A percentile compares a stretch with the other conserved stretches of the same genome.
phyloP scores from a whole-genome alignment of 2,888 invertebrate genomes.

The Ctena decussata region DNA sequence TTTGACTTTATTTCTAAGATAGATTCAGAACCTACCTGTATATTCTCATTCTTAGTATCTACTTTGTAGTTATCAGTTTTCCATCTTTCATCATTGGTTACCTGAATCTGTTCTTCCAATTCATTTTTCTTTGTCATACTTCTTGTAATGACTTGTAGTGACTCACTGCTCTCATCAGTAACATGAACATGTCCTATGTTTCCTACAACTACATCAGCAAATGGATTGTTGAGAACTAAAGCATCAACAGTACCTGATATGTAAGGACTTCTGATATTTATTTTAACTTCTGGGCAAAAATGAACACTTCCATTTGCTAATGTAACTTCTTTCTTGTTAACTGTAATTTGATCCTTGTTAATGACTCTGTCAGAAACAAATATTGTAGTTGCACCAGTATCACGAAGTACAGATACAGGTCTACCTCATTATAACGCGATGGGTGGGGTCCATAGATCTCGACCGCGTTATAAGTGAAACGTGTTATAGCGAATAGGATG shows the following conservation, averaged over 20 bases:
- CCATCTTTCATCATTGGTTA: neutral
- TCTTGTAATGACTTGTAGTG: neutral
- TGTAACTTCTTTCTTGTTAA: neutral
- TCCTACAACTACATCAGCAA: conserved; percentile 17
- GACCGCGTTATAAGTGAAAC: too few relatives aligned
- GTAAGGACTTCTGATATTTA: neutral
- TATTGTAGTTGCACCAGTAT: conserved; percentile 11
- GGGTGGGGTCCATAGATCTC: too few relatives aligned
- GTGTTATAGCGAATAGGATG: too few relatives aligned
- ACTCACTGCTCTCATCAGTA: neutral
- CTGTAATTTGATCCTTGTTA: neutral
- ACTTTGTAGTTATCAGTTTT: neutral
- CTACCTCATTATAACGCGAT: too few relatives aligned
- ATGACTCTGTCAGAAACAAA: neutral
- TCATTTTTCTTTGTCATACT: neutral
- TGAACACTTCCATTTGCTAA: neutral
- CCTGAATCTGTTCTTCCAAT: neutral
- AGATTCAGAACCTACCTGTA: neutral
- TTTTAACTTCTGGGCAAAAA: neutral
- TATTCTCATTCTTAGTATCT: neutral
- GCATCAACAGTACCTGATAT: conserved; percentile 6
- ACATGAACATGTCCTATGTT: neutral
- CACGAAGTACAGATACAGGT: neutral
- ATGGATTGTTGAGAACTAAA: conserved; percentile 12
- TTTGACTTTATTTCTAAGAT: neutral